phyloP scores from a whole-genome alignment of 1,140 invertebrate species.

The Bombus cullumanus region DNA sequence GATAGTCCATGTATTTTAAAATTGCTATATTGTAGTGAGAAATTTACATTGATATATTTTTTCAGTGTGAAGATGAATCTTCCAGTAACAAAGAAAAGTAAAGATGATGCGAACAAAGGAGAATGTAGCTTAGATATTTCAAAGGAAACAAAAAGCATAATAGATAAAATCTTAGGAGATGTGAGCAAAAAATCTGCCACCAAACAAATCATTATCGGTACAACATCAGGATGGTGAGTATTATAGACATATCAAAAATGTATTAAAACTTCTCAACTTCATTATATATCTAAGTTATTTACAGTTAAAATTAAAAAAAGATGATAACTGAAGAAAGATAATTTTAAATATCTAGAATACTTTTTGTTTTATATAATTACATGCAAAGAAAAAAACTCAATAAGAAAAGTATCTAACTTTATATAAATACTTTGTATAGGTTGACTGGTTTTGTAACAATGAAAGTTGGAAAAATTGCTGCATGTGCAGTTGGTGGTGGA shows the following conservation, averaged over 20 bases:
- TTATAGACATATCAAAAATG: background rate
- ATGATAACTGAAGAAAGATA: background rate
- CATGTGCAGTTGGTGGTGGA: conserved; percentile 93
- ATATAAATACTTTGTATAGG: conserved; percentile 83
- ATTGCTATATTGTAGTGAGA: background rate
- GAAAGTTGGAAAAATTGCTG: conserved; percentile 95
- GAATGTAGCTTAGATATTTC: conserved; percentile 83
- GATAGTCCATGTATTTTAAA: background rate
- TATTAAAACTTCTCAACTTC: background rate
- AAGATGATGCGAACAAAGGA: conserved; percentile 79
- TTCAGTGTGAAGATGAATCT: conserved; percentile 76
- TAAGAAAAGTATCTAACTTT: conserved; percentile 16
- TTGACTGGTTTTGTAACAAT: conserved; percentile 94
- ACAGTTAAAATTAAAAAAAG: background rate
- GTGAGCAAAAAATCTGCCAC: conserved; percentile 92
- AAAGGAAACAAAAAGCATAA: conserved; percentile 86
- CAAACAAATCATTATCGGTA: conserved; percentile 94
- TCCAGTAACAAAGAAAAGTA: conserved; percentile 72
- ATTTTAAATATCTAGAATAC: background rate
- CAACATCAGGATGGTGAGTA: conserved; percentile 93
- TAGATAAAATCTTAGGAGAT: conserved; percentile 90
- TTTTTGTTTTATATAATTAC: background rate
- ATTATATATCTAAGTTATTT: background rate
- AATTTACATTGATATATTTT: background rate
- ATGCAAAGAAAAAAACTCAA: background rate